A percentile compares a stretch with the other conserved stretches of the same genome.
These are phyloP conservation scores for Stenolophus ochropezus DNA, from an alignment of 2,888 invertebrate genomes.

Conservation along the genomic window DNA sequence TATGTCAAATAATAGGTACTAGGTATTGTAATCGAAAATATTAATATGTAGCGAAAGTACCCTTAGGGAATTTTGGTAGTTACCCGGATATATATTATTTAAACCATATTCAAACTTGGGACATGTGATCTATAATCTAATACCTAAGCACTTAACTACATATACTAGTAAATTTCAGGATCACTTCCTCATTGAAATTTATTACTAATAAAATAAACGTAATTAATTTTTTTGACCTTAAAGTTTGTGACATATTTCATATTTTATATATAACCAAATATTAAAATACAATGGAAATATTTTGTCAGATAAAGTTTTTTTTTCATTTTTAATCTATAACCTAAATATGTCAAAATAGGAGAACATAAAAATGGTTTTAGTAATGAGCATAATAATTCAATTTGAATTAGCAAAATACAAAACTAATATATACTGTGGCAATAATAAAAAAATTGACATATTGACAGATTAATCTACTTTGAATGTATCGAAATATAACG, in stretches of 20 bases:
- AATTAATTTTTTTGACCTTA: no score
- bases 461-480: constrained; percentile 11
- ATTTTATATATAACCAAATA: no score
- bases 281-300: no score
- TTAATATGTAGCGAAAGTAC: background rate
- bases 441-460: background rate
- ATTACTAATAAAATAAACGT: no score
- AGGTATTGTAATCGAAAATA: no score
- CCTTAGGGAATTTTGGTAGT: background rate
- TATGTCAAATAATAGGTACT: no score
- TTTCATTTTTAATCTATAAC: no score
- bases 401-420: background rate
- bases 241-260: no score
- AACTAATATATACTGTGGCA: background rate
- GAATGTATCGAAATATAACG: background rate
- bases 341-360: background rate
- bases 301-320: no score
- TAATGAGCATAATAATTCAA: background rate
- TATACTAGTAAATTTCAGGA: background rate
- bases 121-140: background rate
- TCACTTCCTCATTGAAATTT: background rate
- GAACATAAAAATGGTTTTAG: background rate
- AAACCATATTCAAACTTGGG: background rate
- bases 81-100: background rate
- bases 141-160: background rate